phyloP scores from a whole-genome alignment of 1,140 invertebrate genomes.

The Chlorops oryzae region DNA sequence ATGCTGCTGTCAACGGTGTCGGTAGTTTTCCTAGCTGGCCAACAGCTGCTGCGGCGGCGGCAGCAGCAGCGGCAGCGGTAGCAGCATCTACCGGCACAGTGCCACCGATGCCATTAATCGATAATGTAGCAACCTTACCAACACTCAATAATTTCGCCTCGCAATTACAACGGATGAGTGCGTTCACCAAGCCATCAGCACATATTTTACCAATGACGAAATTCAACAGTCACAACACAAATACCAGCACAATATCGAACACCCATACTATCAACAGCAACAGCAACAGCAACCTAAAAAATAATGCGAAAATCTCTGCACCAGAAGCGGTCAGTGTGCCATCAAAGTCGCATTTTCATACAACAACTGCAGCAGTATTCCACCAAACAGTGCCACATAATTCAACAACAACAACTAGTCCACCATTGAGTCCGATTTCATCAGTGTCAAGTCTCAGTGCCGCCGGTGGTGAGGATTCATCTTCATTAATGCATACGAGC shows the following conservation, averaged over 20 bases:
- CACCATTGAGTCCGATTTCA: conserved; percentile 58
- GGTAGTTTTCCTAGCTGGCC: conserved; percentile 31
- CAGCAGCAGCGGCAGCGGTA: conserved; percentile 9
- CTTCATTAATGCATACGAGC: conserved; percentile 27
- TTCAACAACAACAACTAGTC: conserved; percentile 49
- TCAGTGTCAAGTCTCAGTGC: conserved; percentile 62
- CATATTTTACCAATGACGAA: too few species aligned
- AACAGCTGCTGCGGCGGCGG: conserved; percentile 21
- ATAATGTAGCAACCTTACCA: conserved; percentile 14
- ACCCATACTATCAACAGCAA: conserved; percentile 6
- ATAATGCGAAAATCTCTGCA: neutral
- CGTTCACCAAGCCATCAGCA: conserved; percentile 39
- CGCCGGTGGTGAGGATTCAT: conserved; percentile 47
- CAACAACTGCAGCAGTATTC: conserved; percentile 2
- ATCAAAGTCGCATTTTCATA: too few species aligned
- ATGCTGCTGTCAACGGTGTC: conserved; percentile 19
- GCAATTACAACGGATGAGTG: conserved; percentile 38
- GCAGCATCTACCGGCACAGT: conserved; percentile 13
- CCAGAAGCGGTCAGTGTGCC: too few species aligned
- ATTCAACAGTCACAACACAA: too few species aligned
- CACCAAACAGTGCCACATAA: conserved; percentile 28
- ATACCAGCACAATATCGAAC: neutral
- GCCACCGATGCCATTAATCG: conserved; percentile 45
- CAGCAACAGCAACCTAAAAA: conserved; percentile 9
- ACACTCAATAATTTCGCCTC: conserved; percentile 50